Evolutionary conservation across 2,113 vertebrate genomes (phyloP).

Genomic region (Datnioides undecimradiatus): DNA sequence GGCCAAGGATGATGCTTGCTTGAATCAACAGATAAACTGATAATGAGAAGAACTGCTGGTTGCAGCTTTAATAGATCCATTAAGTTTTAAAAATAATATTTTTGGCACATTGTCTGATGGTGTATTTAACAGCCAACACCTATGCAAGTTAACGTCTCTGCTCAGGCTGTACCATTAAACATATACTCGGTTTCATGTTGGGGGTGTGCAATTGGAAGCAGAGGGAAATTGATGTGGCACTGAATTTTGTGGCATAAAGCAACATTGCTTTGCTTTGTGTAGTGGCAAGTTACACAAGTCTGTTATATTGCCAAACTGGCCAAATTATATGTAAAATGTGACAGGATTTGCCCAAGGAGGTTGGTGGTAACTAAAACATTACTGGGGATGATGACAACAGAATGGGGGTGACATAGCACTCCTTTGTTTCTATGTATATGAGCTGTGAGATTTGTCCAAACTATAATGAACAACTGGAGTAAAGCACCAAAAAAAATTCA

Average conservation of each 20-base stretch:
- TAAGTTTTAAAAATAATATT: background rate
- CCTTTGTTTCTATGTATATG: background rate
- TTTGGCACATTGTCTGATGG: background rate
- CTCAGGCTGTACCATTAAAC: background rate
- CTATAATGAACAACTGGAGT: background rate
- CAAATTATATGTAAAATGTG: slow-evolving; percentile 4
- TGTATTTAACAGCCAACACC: background rate
- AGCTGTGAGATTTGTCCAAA: background rate
- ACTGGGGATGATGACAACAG: background rate
- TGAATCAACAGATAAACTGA: no score
- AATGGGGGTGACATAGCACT: background rate
- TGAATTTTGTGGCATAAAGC: background rate
- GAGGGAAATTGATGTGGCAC: background rate
- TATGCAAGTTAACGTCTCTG: background rate
- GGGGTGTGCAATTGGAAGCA: background rate
- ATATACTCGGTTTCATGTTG: slow-evolving; percentile 2
- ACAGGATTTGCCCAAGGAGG: background rate
- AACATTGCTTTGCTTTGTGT: background rate
- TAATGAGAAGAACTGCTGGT: background rate
- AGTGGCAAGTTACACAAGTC: background rate
- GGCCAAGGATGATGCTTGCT: no score
- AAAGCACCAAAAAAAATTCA: background rate
- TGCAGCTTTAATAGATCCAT: background rate
- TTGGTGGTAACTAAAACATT: background rate
- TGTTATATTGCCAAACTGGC: background rate